phyloP scores from a whole-genome alignment of 30 jellyfish, hydroid and myxozoan species.

The Hydra vulgaris region DNA sequence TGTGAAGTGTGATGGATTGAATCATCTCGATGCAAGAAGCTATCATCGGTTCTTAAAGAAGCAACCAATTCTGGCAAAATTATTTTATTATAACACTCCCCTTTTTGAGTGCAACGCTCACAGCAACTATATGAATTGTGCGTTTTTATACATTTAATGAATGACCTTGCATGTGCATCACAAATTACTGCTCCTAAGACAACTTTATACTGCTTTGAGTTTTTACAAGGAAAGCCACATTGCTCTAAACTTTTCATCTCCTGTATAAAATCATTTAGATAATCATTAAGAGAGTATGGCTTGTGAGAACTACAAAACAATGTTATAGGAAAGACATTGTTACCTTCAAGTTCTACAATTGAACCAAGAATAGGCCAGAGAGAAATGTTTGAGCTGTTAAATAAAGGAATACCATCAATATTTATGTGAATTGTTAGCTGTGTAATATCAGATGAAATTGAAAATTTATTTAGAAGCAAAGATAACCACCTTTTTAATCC shows the following conservation, averaged over 20 bases:
- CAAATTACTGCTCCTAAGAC: slow-evolving; percentile 1
- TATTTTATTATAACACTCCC: neutral
- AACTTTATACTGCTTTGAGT: neutral
- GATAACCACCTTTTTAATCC: slow-evolving; percentile 1
- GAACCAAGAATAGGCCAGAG: slow-evolving; percentile 28
- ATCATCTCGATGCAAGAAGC: neutral
- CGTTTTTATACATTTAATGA: neutral
- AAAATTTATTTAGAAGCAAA: neutral
- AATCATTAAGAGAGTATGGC: slow-evolving; percentile 22
- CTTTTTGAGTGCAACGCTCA: neutral
- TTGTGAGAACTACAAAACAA: slow-evolving; percentile 29
- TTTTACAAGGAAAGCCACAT: neutral
- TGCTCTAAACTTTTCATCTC: neutral
- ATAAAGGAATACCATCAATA: slow-evolving; percentile 29
- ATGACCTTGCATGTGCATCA: slow-evolving; percentile 22
- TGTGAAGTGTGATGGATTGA: neutral
- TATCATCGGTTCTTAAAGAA: slow-evolving; percentile 7
- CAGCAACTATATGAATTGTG: neutral
- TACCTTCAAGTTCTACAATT: slow-evolving; percentile 3
- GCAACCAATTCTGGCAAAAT: neutral
- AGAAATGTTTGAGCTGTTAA: slow-evolving; percentile 13
- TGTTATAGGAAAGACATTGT: slow-evolving; percentile 17
- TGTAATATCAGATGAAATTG: neutral
- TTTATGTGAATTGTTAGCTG: slow-evolving; percentile 1
- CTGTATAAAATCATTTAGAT: slow-evolving; percentile 15